Conservation (phyloP, 2,888 invertebrate genomes). For the Andrena hattorfiana region DNA sequence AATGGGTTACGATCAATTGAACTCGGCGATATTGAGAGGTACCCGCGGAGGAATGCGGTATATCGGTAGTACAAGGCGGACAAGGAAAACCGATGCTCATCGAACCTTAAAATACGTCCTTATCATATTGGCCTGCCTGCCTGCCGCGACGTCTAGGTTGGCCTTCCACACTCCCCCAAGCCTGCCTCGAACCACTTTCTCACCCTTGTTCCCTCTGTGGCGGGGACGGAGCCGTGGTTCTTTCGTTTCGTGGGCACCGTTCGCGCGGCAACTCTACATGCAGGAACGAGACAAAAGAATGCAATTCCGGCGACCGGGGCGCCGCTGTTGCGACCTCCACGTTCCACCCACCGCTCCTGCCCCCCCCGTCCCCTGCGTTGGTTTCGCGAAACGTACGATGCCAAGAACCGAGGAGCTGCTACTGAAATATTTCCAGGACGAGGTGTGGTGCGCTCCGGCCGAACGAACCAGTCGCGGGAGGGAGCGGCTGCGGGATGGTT, state of each 20-base stretch:
- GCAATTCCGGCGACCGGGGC: conserved; percentile 36
- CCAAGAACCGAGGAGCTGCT: conserved; percentile 66
- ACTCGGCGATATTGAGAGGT: conserved; percentile 71
- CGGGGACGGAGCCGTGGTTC: background rate
- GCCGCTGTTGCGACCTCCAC: conserved; percentile 16
- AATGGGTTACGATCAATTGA: conserved; percentile 75
- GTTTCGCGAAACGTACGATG: conserved; percentile 65
- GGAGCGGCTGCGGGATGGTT: background rate
- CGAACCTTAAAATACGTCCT: conserved; percentile 76
- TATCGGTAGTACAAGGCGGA: conserved; percentile 52
- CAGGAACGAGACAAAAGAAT: conserved; percentile 63
- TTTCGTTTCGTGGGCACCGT: background rate
- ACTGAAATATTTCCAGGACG: conserved; percentile 71
- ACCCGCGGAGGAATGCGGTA: conserved; percentile 63
- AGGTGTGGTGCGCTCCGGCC: conserved; percentile 22
- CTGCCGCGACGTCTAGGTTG: conserved; percentile 1
- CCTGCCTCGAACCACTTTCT: background rate
- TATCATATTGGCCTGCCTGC: conserved; percentile 71
- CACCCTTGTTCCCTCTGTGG: conserved; percentile 7
- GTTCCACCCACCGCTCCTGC: background rate
- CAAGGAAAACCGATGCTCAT: conserved; percentile 71
- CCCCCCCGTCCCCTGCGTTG: background rate
- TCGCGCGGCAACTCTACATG: conserved; percentile 32
- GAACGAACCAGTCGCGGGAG: conserved; percentile 18
- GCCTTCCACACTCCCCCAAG: no score